Percentiles rank a stretch among this genome's conserved stretches.
Evolutionary conservation across 2,113 vertebrate genomes (phyloP).

Genomic region (Ceyx cyanopectus): DNA sequence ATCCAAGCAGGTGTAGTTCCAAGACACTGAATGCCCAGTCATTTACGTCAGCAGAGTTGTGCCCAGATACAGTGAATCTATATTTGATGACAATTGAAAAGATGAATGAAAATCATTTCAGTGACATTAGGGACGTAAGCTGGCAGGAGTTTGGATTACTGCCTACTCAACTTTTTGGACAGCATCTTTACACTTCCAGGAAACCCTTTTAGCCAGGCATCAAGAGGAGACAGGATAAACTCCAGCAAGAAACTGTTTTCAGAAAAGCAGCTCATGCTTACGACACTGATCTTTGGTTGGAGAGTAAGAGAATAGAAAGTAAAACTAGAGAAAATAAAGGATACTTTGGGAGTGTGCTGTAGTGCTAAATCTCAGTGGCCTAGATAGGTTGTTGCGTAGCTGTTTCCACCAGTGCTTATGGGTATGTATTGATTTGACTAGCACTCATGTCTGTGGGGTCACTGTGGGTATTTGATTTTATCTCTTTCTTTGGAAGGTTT

Average conservation of each 20-base stretch:
- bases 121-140: conserved; percentile 37
- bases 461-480: conserved; percentile 38
- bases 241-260: background rate
- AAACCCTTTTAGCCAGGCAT: conserved; percentile 25
- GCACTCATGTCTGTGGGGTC: conserved; percentile 9
- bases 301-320: background rate
- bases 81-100: conserved; percentile 38
- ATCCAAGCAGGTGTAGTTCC: conserved; percentile 3
- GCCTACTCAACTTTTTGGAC: conserved; percentile 21
- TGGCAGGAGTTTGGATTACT: conserved; percentile 37
- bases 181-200: conserved; percentile 16
- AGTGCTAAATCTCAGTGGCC: background rate
- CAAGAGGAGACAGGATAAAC: background rate
- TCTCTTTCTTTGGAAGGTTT: conserved; percentile 44
- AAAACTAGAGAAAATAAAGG: background rate
- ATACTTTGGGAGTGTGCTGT: background rate
- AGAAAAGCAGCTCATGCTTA: background rate
- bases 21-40: conserved; percentile 3
- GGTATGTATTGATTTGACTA: conserved; percentile 18
- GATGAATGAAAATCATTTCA: conserved; percentile 57
- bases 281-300: background rate
- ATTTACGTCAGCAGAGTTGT: conserved; percentile 11
- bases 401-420: conserved; percentile 21
- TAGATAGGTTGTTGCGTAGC: conserved; percentile 1
- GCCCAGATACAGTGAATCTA: conserved; percentile 10